Conservation (phyloP, 2,113 vertebrate genomes). For the Spea bombifrons region DNA sequence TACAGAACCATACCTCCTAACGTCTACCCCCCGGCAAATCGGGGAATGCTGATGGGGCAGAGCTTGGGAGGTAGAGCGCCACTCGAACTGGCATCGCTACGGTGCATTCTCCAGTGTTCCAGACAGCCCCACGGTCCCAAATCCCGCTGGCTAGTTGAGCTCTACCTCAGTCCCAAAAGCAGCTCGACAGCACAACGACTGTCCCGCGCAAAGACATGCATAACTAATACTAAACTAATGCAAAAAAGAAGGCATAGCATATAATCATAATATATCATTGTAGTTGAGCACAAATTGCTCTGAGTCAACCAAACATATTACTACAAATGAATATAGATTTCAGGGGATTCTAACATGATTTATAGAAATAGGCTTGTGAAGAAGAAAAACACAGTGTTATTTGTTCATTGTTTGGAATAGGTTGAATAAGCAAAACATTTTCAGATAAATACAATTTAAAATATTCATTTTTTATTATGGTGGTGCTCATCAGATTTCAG, state of each 20-base stretch:
- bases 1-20: too few relatives aligned
- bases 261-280: background rate
- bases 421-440: background rate
- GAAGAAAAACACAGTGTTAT: background rate
- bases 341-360: background rate
- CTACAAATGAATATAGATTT: conserved; percentile 1
- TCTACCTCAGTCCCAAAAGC: too few relatives aligned
- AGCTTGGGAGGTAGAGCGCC: too few relatives aligned
- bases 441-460: background rate
- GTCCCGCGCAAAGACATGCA: too few relatives aligned
- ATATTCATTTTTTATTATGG: background rate
- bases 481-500: background rate
- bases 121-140: too few relatives aligned
- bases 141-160: too few relatives aligned
- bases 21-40: too few relatives aligned
- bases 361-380: background rate
- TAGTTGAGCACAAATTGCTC: background rate
- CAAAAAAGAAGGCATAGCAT: background rate
- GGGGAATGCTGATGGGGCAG: too few relatives aligned
- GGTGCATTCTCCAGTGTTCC: too few relatives aligned
- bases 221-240: too few relatives aligned
- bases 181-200: too few relatives aligned
- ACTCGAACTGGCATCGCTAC: too few relatives aligned
- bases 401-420: background rate
- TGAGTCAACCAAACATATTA: background rate